Conservation (phyloP, 1,140 invertebrate species). For the Plectrocnemia conspersa region DNA sequence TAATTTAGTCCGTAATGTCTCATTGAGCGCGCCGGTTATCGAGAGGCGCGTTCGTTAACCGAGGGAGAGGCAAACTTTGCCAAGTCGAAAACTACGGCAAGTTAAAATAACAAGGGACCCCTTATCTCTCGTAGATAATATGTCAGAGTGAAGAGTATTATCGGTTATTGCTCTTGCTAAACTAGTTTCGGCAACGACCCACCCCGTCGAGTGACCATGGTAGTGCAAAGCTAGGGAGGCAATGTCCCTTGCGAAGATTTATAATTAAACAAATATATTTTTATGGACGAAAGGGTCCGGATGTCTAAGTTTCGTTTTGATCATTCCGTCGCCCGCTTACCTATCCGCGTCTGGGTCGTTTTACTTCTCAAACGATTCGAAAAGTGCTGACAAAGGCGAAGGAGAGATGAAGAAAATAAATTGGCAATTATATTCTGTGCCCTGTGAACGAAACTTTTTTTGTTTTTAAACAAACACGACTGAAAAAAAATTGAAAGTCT, state of each 20-base stretch:
- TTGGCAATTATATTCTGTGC: constrained; percentile 16
- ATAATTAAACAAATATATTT: constrained; percentile 24
- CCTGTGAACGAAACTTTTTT: constrained; percentile 14
- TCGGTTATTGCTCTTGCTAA: constrained; percentile 32
- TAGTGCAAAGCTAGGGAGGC: constrained; percentile 29
- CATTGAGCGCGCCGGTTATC: too few relatives aligned
- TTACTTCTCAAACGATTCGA: constrained; percentile 28
- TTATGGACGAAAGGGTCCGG: not conserved
- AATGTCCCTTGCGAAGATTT: constrained; percentile 32
- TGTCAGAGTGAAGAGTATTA: constrained; percentile 34
- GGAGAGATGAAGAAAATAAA: constrained; percentile 33
- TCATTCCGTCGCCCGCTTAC: constrained; percentile 25
- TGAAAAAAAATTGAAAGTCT: too few relatives aligned
- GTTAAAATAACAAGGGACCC: constrained; percentile 33
- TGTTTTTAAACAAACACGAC: too few relatives aligned
- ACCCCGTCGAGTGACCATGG: constrained; percentile 10
- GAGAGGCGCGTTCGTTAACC: not conserved
- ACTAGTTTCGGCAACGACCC: constrained; percentile 26
- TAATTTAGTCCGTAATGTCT: too few relatives aligned
- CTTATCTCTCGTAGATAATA: constrained; percentile 34
- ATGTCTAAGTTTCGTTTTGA: constrained; percentile 31
- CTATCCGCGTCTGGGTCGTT: constrained; percentile 18
- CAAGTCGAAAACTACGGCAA: constrained; percentile 30
- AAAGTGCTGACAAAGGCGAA: constrained; percentile 34
- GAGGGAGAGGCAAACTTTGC: constrained; percentile 23